Evolutionary conservation across 2,888 invertebrate genomes (phyloP).

Genomic region (Chorisops tibialis): DNA sequence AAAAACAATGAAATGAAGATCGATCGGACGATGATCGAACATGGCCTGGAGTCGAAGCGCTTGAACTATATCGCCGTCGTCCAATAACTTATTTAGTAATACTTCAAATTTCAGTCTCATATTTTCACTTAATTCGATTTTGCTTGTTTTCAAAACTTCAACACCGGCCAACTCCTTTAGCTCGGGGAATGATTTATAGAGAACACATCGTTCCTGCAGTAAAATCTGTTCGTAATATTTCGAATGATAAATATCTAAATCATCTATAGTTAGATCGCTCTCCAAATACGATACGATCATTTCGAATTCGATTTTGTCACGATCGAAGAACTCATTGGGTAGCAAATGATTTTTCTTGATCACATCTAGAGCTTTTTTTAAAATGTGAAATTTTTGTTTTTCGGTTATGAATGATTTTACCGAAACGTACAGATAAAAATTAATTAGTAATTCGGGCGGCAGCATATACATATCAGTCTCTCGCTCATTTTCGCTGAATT

Average conservation of each 20-base stretch:
- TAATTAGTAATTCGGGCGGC: conserved; percentile 60
- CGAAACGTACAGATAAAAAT: conserved; percentile 59
- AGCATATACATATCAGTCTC: conserved; percentile 62
- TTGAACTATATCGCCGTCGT: conserved; percentile 57
- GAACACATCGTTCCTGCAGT: conserved; percentile 46
- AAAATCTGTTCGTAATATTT: conserved; percentile 50
- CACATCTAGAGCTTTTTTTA: conserved; percentile 46
- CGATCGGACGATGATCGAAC: conserved; percentile 52
- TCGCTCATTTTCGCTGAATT: conserved; percentile 59
- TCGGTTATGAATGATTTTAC: conserved; percentile 52
- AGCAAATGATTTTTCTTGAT: conserved; percentile 49
- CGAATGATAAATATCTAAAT: conserved; percentile 46
- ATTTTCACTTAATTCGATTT: conserved; percentile 40
- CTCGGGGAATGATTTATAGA: conserved; percentile 50
- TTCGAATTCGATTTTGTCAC: conserved; percentile 51
- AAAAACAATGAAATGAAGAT: conserved; percentile 59
- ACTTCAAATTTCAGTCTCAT: conserved; percentile 46
- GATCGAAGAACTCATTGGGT: conserved; percentile 49
- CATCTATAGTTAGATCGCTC: conserved; percentile 35
- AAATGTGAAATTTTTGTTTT: conserved; percentile 54
- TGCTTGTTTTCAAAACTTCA: conserved; percentile 42
- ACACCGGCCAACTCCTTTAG: conserved; percentile 50
- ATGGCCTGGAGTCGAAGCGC: conserved; percentile 56
- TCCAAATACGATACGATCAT: conserved; percentile 48
- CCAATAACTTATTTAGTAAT: conserved; percentile 55